Conservation (phyloP, 2,797 vertebrate species). For the Myiothlypis coronata region DNA sequence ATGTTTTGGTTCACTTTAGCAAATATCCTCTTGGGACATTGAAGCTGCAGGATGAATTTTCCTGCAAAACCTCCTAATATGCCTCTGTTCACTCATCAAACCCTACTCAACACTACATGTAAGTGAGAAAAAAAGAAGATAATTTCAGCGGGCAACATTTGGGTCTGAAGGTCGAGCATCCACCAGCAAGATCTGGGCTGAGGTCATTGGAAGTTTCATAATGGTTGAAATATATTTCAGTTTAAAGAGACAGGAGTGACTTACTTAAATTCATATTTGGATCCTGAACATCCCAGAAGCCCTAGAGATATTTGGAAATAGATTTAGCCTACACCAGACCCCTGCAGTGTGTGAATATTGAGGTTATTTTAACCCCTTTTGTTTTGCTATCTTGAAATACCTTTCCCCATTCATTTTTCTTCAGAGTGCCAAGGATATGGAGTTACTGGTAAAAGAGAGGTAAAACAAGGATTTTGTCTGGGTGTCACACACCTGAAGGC, state of each 20-base stretch:
- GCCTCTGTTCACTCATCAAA: background rate
- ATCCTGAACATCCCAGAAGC: background rate
- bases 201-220: background rate
- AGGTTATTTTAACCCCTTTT: background rate
- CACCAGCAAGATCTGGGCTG: background rate
- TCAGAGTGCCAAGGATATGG: constrained; percentile 75
- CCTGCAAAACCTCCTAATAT: background rate
- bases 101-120: background rate
- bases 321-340: background rate
- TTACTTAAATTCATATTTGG: background rate
- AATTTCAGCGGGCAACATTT: background rate
- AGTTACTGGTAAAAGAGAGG: constrained; percentile 70
- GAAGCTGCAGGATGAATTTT: background rate
- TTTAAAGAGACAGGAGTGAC: background rate
- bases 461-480: constrained; percentile 68
- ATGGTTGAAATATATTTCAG: background rate
- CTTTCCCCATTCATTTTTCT: background rate
- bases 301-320: background rate
- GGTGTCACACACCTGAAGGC: constrained; percentile 72
- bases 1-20: background rate
- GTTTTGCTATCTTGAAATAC: background rate
- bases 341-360: background rate
- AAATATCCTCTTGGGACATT: background rate
- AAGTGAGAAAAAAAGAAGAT: background rate
- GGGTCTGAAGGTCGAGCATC: background rate